These are phyloP conservation scores for Trochalopteron elliotii DNA, from an alignment of 2,113 vertebrate genomes.

Conservation along the genomic window DNA sequence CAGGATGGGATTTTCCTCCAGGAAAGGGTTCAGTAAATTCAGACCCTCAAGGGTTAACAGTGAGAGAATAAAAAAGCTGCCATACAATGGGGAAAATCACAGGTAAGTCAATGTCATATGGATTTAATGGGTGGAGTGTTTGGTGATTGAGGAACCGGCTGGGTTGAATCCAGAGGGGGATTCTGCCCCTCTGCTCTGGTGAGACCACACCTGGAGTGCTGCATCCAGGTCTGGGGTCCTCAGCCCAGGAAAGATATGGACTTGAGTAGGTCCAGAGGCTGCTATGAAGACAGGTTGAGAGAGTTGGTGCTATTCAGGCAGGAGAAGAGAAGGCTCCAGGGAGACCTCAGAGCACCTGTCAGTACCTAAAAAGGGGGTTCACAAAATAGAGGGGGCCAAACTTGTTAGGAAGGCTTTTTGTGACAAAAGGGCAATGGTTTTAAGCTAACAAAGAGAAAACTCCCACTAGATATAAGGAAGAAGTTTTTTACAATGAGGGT, in stretches of 20 bases:
- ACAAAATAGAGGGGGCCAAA: not conserved
- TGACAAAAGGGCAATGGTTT: not conserved
- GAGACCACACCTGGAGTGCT: not conserved
- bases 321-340: not conserved
- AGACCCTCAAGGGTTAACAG: not conserved
- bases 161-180: not conserved
- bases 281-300: not conserved
- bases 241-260: not conserved
- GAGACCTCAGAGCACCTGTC: not conserved
- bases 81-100: not conserved
- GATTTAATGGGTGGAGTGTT: not conserved
- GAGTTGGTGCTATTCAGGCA: not conserved
- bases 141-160: not conserved
- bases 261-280: not conserved
- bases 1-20: not conserved
- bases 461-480: not conserved
- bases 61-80: not conserved
- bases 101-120: not conserved
- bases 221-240: not conserved
- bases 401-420: not conserved
- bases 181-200: not conserved
- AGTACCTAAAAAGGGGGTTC: not conserved
- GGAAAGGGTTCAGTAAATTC: not conserved
- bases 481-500: not conserved
- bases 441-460: not conserved